These are phyloP conservation scores for Anadara kagoshimensis DNA, from an alignment of 1,140 invertebrate species.

Conservation along the genomic window DNA sequence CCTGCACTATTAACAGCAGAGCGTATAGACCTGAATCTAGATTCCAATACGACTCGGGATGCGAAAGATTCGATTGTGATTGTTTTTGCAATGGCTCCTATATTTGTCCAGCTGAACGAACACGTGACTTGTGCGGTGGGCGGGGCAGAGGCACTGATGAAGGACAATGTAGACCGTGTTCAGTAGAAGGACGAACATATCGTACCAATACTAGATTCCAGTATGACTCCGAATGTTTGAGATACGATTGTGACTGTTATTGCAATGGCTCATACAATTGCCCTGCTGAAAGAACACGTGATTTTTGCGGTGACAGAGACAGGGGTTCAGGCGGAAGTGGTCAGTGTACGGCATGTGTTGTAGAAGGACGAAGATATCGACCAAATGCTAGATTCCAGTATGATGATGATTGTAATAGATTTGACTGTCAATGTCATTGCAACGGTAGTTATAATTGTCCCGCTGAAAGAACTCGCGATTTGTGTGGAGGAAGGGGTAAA, in stretches of 20 bases:
- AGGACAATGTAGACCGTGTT: constrained; percentile 13
- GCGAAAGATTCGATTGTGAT: constrained; percentile 46
- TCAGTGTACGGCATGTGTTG: constrained; percentile 40
- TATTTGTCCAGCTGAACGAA: constrained; percentile 45
- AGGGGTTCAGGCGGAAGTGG: not conserved
- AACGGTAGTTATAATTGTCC: constrained; percentile 54
- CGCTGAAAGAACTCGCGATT: constrained; percentile 43
- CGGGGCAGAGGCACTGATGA: constrained; percentile 40
- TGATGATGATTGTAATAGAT: constrained; percentile 47
- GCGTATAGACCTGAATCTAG: constrained; percentile 3
- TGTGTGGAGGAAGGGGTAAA: constrained; percentile 29
- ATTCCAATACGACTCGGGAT: constrained; percentile 15
- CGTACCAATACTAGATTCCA: constrained; percentile 41
- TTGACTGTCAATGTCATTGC: constrained; percentile 55
- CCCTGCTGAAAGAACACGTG: constrained; percentile 38
- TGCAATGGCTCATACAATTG: constrained; percentile 52
- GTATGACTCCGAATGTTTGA: constrained; percentile 35
- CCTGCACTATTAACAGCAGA: constrained; percentile 7
- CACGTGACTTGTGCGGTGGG: constrained; percentile 32
- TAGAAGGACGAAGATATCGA: constrained; percentile 34
- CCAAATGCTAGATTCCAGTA: constrained; percentile 17
- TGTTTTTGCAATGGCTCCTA: constrained; percentile 54
- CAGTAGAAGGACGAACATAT: constrained; percentile 15
- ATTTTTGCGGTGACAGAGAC: constrained; percentile 33
- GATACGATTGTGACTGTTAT: constrained; percentile 51